These are phyloP conservation scores for Cheilosia variabilis DNA, from an alignment of 2,888 invertebrate genomes.

Conservation along the genomic window DNA sequence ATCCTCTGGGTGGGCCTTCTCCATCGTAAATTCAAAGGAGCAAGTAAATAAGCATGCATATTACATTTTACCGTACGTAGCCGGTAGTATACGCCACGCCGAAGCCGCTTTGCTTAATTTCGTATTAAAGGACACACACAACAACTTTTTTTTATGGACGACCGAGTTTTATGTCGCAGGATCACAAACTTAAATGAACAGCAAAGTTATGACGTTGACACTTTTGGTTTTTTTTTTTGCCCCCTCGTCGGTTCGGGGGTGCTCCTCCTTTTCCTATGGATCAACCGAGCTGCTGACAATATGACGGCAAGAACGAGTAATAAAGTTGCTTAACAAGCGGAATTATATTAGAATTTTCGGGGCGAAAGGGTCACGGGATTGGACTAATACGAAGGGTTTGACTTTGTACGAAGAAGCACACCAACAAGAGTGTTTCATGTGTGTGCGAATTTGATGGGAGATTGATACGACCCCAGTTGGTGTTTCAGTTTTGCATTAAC, in stretches of 20 bases:
- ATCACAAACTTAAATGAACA: constrained; percentile 74
- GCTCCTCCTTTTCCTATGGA: constrained; percentile 6
- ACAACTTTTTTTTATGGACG: constrained; percentile 57
- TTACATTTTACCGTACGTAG: constrained; percentile 28
- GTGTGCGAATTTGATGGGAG: neutral
- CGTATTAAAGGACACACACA: constrained; percentile 67
- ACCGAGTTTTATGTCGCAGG: constrained; percentile 69
- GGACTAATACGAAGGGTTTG: constrained; percentile 34
- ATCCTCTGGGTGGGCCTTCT: constrained; percentile 10
- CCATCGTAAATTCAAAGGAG: constrained; percentile 42
- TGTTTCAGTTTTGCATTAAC: constrained; percentile 72
- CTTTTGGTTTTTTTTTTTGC: constrained; percentile 22
- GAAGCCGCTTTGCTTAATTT: constrained; percentile 62
- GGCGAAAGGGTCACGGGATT: constrained; percentile 33
- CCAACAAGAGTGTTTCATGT: neutral
- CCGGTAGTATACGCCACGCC: neutral
- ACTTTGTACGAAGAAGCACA: too few species aligned
- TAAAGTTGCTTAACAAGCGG: constrained; percentile 72
- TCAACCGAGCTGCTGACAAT: constrained; percentile 55
- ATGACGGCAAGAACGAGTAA: constrained; percentile 69
- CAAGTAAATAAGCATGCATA: constrained; percentile 62
- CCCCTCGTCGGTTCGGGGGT: neutral
- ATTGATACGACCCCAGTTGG: constrained; percentile 59
- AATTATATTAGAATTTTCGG: constrained; percentile 63
- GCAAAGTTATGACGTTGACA: constrained; percentile 73